Base-by-base conservation (phyloP, 2,888 invertebrate species). In the Volucella zonaria region DNA sequence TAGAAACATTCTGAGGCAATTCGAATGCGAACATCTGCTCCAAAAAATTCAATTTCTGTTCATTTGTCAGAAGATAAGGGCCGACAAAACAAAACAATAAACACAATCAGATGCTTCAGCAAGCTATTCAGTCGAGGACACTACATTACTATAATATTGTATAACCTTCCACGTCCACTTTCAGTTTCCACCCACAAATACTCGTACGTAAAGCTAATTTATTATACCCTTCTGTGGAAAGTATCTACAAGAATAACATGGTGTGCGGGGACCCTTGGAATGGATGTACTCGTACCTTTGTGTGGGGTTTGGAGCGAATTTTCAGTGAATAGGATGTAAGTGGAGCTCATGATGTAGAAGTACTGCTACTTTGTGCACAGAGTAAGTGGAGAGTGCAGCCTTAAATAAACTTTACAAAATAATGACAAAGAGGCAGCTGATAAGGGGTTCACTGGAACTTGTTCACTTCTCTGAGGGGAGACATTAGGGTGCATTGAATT, bases 161-260 rank as follows among this genome's bases (percentile, higher is more conserved):
- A 23, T 23, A 23, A 2, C 18, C 18, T 73, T 15, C n/a, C 54
- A 74, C 81, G 43, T 61, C 54, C 45, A 45, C 62, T 64, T 70
- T 45, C 43, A 52, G 18, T 38, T 31, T 51, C 12, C 42, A 54
- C 43, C 66, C 51, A 59, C 51, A 18, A 45, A 47, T 54, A n/a
- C n/a, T n/a, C n/a, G n/a, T n/a, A 42, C 43, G 71, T 58, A 47
- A 67, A 68, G 73, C 67, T 74, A 64, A 73, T 73, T 77, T 58
- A 68, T 62, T 66, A 61, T 61, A 59, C 58, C 52, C 54, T 67
- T 54, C 54, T 45, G 31, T 45, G 47, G 31, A 31, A 23, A 23
- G 23, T 23, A 4, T 23, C 23, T 23, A 3, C 23, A 23, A 31
- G 31, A 31, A 31, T 6, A 31, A 31, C 6, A 11, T 14, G 45